Conservation (phyloP, 2,888 invertebrate genomes). For the Cheilosia variabilis region DNA sequence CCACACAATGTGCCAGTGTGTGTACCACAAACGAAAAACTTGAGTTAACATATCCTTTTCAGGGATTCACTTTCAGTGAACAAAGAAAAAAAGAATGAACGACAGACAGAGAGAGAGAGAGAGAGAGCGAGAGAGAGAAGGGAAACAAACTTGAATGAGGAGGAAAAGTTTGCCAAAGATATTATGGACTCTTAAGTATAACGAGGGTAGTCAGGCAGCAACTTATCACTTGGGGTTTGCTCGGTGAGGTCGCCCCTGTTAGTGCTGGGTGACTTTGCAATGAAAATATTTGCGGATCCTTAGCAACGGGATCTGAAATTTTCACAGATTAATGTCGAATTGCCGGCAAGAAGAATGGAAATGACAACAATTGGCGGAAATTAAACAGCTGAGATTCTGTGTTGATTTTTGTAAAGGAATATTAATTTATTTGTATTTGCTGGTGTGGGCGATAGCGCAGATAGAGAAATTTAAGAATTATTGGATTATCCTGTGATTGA, state of each 20-base stretch:
- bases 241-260: constrained; percentile 6
- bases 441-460: background rate
- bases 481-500: constrained; percentile 65
- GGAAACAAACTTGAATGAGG: constrained; percentile 45
- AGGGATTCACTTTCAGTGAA: constrained; percentile 37
- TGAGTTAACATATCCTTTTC: constrained; percentile 70
- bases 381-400: constrained; percentile 69
- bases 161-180: constrained; percentile 74
- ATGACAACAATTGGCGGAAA: constrained; percentile 66
- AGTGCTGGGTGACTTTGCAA: constrained; percentile 48
- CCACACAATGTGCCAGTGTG: constrained; percentile 37
- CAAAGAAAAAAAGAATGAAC: constrained; percentile 10
- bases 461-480: constrained; percentile 11
- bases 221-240: constrained; percentile 71
- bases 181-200: constrained; percentile 75
- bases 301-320: constrained; percentile 63
- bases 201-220: constrained; percentile 72
- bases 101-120: background rate
- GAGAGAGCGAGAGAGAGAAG: background rate
- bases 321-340: constrained; percentile 71
- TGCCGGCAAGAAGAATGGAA: constrained; percentile 64
- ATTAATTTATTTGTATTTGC: constrained; percentile 6
- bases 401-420: constrained; percentile 52
- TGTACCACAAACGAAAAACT: constrained; percentile 42
- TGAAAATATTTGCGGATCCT: constrained; percentile 74